Base-by-base conservation (phyloP, 37 sponge, comb jelly and placozoan species). In the Haliclona indistincta region DNA sequence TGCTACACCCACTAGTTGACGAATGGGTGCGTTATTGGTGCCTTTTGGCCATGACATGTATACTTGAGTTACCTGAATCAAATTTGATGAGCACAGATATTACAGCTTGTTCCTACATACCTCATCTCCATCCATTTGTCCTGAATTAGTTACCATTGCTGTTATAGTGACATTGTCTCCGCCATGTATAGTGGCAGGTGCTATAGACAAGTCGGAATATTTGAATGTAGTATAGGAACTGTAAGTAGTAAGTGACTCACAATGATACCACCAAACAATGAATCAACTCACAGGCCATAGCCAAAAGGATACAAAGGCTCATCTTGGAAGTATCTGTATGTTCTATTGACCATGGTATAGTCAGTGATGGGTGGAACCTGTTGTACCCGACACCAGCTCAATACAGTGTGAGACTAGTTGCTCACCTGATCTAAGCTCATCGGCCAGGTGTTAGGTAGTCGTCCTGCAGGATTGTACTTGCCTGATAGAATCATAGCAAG, bases 391-490 rank as follows among this genome's bases (percentile, higher is more conserved):
- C 10, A 47, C 10, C 10, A 47, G 15, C n/a, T n/a, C n/a, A n/a
- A n/a, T n/a, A n/a, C n/a, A n/a, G n/a, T n/a, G n/a, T n/a, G n/a
- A n/a, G n/a, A n/a, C n/a, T n/a, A n/a, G 25, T 20, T 20, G n/a
- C 23, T 38, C n/a, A 81, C 81, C 44, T 85, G 73, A 40, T 78
- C 61, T 4, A 85, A 58, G 36, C 74, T 73, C 7, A 54, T 67
- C 33, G 87, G 87, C 87, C 87, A 86, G 7, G 87, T 86, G 65
- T 75, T 69, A 22, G 87, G 87, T 15, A 86, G 63, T 38, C 87
- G 36, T 11, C 87, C 87, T 20, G 64, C 74, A 42, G 87, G 81
- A 25, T 43, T 80, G 38, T 54, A 55, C 25, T 41, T 41, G 11
- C 81, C 81, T 74, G 39, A 58, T 10, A 86, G 52, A 36, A 86